phyloP scores from a whole-genome alignment of 2,888 invertebrate genomes.

The Caenorhabditis plicata region DNA sequence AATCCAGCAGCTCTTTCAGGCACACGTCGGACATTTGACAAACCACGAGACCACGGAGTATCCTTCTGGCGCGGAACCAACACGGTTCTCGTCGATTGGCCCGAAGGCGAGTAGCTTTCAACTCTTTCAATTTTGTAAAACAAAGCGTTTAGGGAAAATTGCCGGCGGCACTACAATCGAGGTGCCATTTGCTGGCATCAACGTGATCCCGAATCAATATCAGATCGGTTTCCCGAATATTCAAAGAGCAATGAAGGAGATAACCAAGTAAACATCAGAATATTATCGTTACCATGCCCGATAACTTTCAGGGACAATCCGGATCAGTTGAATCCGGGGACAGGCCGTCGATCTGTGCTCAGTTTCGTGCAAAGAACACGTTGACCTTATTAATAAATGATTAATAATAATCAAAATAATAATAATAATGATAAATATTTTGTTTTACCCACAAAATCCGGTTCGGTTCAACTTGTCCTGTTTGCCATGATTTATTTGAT shows the following conservation, averaged over 20 bases:
- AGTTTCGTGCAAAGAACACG: no score
- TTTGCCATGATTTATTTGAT: no score
- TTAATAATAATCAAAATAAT: no score
- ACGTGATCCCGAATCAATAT: constrained; percentile 45
- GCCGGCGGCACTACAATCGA: constrained; percentile 51
- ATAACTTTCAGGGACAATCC: constrained; percentile 46
- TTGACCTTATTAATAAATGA: no score
- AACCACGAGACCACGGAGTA: constrained; percentile 57
- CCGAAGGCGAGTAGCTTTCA: no score
- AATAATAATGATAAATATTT: no score
- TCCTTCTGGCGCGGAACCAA: constrained; percentile 59
- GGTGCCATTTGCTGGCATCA: constrained; percentile 54
- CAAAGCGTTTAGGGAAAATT: no score
- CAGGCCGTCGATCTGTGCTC: constrained; percentile 34
- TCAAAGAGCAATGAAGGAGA: constrained; percentile 36
- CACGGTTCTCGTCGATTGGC: constrained; percentile 57
- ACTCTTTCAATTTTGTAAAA: no score
- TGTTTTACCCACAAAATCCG: no score
- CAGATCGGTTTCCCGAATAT: constrained; percentile 58
- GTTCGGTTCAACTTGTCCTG: no score
- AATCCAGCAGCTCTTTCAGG: no score
- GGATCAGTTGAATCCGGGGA: constrained; percentile 50
- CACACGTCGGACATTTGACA: constrained; percentile 48
- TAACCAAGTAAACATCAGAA: constrained; percentile 44
- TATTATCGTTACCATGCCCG: background rate